Base-by-base conservation (phyloP, 2,888 invertebrate genomes). In the Amblyjoppa fuscipennis region DNA sequence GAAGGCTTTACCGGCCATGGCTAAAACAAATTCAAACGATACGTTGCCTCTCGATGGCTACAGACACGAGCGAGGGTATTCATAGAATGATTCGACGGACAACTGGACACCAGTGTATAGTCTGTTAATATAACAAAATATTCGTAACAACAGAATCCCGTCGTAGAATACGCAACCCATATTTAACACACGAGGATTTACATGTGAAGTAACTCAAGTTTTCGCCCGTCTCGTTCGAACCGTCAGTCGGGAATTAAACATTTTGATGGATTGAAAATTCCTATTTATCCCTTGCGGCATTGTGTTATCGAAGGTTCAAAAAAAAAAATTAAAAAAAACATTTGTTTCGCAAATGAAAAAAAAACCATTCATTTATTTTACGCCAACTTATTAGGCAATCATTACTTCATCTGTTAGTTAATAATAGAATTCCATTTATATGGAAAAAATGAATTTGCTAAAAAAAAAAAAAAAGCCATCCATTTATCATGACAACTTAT, bases 21-120 rank as follows among this genome's bases (percentile, higher is more conserved):
- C 16, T 45, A 76, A 76, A 76, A 66, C 66, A 51, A 76, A 66
- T 64, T 66, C 75, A 38, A 66, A 38, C 66, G 75, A 34, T 75
- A 64, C n/a, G 34, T 45, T 45, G 45, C 66, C 51, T 11, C 34
- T 66, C 5, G 31, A 9, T 7, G 31, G 45, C 61, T 28, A 31
- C 45, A 28, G 49, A 59, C 45, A n/a, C 45, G 41, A 45, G 16
- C 61, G 11, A 13, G 25, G 31, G 31, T 61, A 49, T 75, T 49
- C 75, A 13, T 51, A 4, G 16, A 34, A 66, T 20, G 11, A 49
- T 64, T 49, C 45, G 28, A 34, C 31, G 34, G 34, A 7, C 64
- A 66, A 53, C 49, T 76, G 25, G 13, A 66, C 38, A 66, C n/a
- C 20, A 13, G n/a, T 4, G 51, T 25, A 56, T 56, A 0, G 5